phyloP scores from a whole-genome alignment of 2,888 invertebrate species.

The Galerucella calmariensis region DNA sequence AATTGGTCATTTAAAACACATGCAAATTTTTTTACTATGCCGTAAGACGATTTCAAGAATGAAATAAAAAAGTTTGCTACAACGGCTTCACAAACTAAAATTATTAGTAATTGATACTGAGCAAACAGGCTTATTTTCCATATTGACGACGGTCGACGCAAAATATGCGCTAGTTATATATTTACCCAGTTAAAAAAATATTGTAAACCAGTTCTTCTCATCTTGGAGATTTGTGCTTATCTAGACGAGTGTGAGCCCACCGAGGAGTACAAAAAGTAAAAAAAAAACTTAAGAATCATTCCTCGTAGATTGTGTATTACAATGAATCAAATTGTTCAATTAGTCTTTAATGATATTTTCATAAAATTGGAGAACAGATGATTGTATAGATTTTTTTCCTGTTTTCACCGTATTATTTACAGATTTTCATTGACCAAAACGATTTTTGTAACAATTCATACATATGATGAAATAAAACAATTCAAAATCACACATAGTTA shows the following conservation, averaged over 20 bases:
- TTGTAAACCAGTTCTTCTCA: constrained; percentile 53
- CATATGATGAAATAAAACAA: no score
- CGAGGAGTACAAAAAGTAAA: constrained; percentile 52
- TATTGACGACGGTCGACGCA: constrained; percentile 42
- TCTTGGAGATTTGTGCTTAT: constrained; percentile 51
- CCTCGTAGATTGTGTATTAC: not conserved
- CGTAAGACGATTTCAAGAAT: not conserved
- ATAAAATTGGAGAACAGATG: not conserved
- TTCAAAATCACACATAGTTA: no score
- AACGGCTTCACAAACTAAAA: constrained; percentile 23
- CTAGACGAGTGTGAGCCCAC: constrained; percentile 53
- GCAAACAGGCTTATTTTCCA: constrained; percentile 35
- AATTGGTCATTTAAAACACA: not conserved
- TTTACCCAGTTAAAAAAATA: constrained; percentile 38
- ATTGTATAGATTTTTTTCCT: not conserved
- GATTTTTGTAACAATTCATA: no score
- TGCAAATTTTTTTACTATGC: not conserved
- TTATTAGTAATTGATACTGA: constrained; percentile 32
- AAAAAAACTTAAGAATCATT: constrained; percentile 53
- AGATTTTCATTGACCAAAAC: no score
- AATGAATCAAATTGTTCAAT: not conserved
- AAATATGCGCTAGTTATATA: constrained; percentile 49
- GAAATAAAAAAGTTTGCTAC: constrained; percentile 2
- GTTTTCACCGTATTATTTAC: no score
- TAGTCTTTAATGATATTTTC: not conserved